Evolutionary conservation across 2,113 vertebrate species (phyloP).

Genomic region (Cacatua alba): DNA sequence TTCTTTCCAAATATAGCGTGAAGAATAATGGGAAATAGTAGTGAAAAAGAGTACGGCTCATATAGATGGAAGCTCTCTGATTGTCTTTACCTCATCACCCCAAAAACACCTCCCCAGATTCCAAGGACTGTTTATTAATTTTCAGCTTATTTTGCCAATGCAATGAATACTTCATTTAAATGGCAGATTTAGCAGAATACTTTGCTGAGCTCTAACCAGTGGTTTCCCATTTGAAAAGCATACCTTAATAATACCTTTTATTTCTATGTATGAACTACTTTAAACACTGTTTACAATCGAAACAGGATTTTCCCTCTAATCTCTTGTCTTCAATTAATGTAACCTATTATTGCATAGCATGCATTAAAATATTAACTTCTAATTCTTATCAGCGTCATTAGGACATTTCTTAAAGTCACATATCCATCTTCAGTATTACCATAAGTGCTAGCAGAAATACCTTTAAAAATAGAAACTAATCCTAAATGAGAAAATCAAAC

Average conservation of each 20-base stretch:
- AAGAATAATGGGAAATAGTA: not conserved
- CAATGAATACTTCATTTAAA: not conserved
- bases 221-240: not conserved
- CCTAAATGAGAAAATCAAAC: not conserved
- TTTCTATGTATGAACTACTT: not conserved
- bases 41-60: not conserved
- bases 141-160: not conserved
- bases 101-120: not conserved
- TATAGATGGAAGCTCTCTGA: not conserved
- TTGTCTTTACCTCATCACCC: not conserved
- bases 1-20: not conserved
- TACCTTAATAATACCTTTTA: not conserved
- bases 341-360: not conserved
- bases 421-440: not conserved
- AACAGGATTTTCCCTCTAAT: not conserved
- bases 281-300: not conserved
- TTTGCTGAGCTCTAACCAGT: not conserved
- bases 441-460: not conserved
- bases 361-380: not conserved
- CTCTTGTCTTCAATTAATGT: not conserved
- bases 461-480: not conserved
- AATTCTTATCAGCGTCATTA: not conserved
- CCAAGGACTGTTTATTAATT: not conserved
- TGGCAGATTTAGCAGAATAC: not conserved
- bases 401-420: not conserved